Evolutionary conservation across 2,888 invertebrate genomes (phyloP), one percentile per base, ranked within the genome.

Genomic region (Pyrochroa serraticornis): DNA sequence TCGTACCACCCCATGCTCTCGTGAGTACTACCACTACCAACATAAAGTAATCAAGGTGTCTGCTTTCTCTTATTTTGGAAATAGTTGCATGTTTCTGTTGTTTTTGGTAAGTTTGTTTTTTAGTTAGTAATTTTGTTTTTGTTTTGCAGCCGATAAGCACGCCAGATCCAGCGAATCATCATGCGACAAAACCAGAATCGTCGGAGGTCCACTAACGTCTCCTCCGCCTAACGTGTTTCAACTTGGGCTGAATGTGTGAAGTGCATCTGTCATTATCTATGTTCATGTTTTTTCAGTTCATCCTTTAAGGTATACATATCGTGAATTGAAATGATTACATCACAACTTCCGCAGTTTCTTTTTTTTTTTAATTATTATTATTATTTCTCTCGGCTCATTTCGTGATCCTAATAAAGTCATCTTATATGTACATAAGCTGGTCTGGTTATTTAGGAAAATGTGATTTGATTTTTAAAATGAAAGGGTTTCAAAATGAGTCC

Each of bases 101-200:
- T 45, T 32, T 42, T 43, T 30, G 39, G 3, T 10, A 34, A 7
- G 12, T 32, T 30, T 46, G 31, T 7, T 38, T n/a, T n/a, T n/a
- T n/a, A n/a, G n/a, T n/a, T 10, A 30, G 31, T 41, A 22, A 41
- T 30, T 9, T 52, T 7, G 55, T 65, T 68, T 75, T 62, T 66
- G 12, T 50, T 37, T 83, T 82, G 37, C 85, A 90, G 89, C 91
- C 91, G 77, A 87, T 90, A 82, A 91, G 87, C 85, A 88, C 90
- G 77, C 87, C 90, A 78, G 91, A 91, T 82, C 89, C 90, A 81
- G 89, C 89, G 79, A 91, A 90, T 82, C 92, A 91, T 82, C 89
- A 89, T 83, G 82, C 89, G 76, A 79, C 82, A 80, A 90, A 91
- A 82, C 87, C 89, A 79, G 91, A 91, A 83, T 87, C 89, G 79